A percentile compares a stretch with the other conserved stretches of the same genome.
Conservation (phyloP, 2,888 invertebrate species). For the Diaphora mendica region DNA sequence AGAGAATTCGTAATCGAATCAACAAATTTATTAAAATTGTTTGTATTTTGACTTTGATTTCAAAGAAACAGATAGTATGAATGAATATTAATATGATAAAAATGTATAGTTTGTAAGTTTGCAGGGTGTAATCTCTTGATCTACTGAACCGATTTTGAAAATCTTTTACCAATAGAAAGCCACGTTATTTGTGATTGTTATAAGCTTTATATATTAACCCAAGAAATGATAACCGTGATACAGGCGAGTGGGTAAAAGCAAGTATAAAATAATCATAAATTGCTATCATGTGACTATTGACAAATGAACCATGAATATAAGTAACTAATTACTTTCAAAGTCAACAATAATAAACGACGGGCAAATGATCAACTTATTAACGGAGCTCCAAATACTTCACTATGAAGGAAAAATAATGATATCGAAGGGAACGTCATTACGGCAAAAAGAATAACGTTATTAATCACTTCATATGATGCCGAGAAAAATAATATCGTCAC, state of each 20-base stretch:
- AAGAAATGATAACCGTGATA: too few relatives aligned
- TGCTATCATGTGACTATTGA: background rate
- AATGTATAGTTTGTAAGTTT: too few relatives aligned
- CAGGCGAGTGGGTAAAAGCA: too few relatives aligned
- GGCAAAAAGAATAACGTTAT: constrained; percentile 79
- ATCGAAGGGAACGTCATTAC: constrained; percentile 72
- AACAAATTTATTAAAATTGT: background rate
- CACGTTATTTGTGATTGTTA: too few relatives aligned
- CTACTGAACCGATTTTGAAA: too few relatives aligned
- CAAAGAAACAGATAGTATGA: too few relatives aligned
- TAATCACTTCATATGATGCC: constrained; percentile 81
- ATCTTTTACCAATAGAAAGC: too few relatives aligned
- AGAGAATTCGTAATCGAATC: background rate
- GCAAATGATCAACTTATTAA: constrained; percentile 64
- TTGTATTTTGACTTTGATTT: too few relatives aligned
- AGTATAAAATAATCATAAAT: background rate
- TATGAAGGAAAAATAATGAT: constrained; percentile 58
- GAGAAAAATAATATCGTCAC: constrained; percentile 84
- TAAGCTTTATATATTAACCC: too few relatives aligned
- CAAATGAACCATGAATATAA: constrained; percentile 13
- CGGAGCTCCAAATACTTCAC: constrained; percentile 62
- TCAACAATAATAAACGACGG: constrained; percentile 38
- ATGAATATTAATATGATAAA: too few relatives aligned
- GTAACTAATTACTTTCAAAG: constrained; percentile 29
- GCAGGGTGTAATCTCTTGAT: too few relatives aligned